These are phyloP conservation scores for Platorchestia sp. DNA, from an alignment of 1,140 invertebrate genomes.

Conservation along the genomic window DNA sequence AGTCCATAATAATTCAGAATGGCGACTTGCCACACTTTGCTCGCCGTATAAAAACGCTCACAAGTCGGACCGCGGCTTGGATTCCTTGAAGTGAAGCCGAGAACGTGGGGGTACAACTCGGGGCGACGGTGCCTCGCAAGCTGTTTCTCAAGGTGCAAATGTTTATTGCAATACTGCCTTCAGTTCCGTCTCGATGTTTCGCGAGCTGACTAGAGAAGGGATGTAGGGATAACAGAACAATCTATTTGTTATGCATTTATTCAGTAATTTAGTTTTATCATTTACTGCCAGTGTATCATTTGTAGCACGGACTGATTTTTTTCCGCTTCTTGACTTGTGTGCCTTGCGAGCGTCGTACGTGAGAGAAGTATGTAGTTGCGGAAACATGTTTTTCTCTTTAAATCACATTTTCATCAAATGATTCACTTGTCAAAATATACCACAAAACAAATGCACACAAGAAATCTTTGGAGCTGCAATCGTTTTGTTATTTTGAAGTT, in stretches of 20 bases:
- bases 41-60: constrained; percentile 23
- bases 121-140: background rate
- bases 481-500: no score
- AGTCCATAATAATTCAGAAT: constrained; percentile 34
- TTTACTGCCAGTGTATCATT: no score
- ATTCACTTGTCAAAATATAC: no score
- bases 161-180: background rate
- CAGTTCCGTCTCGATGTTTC: background rate
- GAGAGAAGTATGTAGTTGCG: no score
- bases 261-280: background rate
- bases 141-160: background rate
- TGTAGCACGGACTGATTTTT: background rate
- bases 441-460: no score
- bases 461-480: no score
- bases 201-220: background rate
- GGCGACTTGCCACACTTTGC: constrained; percentile 30
- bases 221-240: background rate
- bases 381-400: no score
- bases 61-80: background rate
- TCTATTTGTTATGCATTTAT: background rate
- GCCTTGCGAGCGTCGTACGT: no score
- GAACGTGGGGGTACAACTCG: background rate
- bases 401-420: no score
- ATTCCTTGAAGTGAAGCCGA: constrained; percentile 3
- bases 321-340: background rate